Evolutionary conservation across 2,113 vertebrate species (phyloP).

Genomic region (Sphyrna mokarran): DNA sequence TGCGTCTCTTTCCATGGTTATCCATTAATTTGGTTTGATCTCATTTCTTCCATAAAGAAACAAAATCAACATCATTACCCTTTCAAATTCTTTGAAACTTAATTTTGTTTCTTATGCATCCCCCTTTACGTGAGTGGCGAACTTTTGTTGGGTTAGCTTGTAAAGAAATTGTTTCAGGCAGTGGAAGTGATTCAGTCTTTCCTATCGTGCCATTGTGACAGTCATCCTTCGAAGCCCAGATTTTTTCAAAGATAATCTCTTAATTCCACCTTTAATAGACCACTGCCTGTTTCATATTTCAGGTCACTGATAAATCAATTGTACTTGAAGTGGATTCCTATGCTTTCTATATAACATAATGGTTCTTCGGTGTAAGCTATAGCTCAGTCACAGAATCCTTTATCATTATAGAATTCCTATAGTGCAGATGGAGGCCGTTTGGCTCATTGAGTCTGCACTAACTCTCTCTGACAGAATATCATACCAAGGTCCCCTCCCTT

Average conservation of each 20-base stretch:
- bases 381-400: no score
- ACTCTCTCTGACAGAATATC: no score
- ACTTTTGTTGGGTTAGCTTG: neutral
- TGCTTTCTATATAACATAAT: neutral
- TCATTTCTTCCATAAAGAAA: neutral
- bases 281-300: neutral
- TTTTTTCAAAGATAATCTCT: neutral
- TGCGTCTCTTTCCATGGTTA: neutral
- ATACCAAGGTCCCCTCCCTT: no score
- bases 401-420: no score
- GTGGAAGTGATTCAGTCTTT: neutral
- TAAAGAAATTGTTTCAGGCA: neutral
- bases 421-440: no score
- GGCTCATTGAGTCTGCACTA: no score
- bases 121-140: neutral
- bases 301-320: neutral
- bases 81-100: neutral
- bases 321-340: neutral
- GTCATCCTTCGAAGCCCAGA: neutral
- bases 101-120: neutral
- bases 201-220: neutral
- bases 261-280: neutral
- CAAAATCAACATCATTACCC: neutral
- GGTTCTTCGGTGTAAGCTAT: neutral
- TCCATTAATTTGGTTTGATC: neutral